phyloP scores from a whole-genome alignment of 1,140 invertebrate genomes.

The Tetramorium parvispinum region DNA sequence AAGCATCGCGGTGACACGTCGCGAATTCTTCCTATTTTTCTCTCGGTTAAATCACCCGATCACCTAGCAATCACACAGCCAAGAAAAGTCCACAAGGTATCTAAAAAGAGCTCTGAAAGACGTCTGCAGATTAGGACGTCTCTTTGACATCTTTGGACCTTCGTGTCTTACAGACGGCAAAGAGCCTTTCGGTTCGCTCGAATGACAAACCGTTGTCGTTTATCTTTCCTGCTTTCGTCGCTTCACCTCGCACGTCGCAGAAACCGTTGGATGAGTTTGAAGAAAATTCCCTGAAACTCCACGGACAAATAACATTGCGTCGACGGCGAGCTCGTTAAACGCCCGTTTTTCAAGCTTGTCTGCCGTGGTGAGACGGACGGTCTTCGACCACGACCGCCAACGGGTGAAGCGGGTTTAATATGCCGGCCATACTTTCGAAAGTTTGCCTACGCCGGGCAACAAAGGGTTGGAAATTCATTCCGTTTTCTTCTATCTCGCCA shows the following conservation, averaged over 20 bases:
- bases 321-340: slow-evolving; percentile 49
- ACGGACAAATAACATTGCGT: slow-evolving; percentile 33
- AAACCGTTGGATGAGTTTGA: slow-evolving; percentile 3
- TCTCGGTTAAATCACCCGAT: neutral
- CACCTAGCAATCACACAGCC: neutral
- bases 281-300: slow-evolving; percentile 29
- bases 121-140: slow-evolving; percentile 44
- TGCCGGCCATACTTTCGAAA: slow-evolving; percentile 17
- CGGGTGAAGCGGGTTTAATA: slow-evolving; percentile 30
- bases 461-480: slow-evolving; percentile 46
- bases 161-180: slow-evolving; percentile 29
- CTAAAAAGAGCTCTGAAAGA: slow-evolving; percentile 18
- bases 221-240: slow-evolving; percentile 14
- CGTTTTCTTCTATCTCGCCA: neutral
- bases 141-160: slow-evolving; percentile 30
- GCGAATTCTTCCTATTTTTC: neutral
- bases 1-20: neutral
- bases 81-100: neutral
- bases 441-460: slow-evolving; percentile 29
- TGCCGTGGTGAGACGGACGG: neutral
- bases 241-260: neutral
- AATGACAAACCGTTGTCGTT: slow-evolving; percentile 50
- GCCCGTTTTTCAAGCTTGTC: slow-evolving; percentile 40
- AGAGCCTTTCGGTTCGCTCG: neutral
- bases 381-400: slow-evolving; percentile 40